Percentiles rank a stretch among this genome's conserved stretches.
Conservation (phyloP, 2,797 vertebrate species). For the Paedocypris micromegethes region DNA sequence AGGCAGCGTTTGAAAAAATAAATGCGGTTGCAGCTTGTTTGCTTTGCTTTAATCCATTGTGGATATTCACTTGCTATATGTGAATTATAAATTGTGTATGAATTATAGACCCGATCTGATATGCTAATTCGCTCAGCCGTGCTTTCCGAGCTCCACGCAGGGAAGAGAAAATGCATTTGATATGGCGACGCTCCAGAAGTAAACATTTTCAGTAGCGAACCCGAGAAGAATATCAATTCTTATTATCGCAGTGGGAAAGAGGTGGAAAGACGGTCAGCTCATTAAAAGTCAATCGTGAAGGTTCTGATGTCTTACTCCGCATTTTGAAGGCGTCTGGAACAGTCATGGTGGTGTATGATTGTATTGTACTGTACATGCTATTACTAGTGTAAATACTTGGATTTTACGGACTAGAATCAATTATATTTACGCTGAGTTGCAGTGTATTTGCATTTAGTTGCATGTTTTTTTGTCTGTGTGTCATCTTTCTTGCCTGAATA, state of each 20-base stretch:
- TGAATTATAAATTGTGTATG: slow-evolving; percentile 28
- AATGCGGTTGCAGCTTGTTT: slow-evolving; percentile 11
- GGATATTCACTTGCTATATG: slow-evolving; percentile 11
- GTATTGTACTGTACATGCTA: slow-evolving; percentile 47
- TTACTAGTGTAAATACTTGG: slow-evolving; percentile 53
- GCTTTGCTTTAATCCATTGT: slow-evolving; percentile 18
- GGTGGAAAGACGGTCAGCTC: slow-evolving; percentile 16
- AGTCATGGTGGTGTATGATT: slow-evolving; percentile 39
- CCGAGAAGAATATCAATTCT: slow-evolving; percentile 30
- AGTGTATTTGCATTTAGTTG: slow-evolving; percentile 55
- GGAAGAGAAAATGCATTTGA: slow-evolving; percentile 24
- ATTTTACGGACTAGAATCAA: slow-evolving; percentile 42
- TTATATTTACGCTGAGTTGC: slow-evolving; percentile 50
- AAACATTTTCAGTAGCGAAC: slow-evolving; percentile 34
- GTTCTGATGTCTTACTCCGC: slow-evolving; percentile 36
- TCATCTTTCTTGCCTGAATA: slow-evolving; percentile 54
- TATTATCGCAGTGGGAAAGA: slow-evolving; percentile 13
- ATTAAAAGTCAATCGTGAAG: slow-evolving; percentile 31
- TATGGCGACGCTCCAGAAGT: slow-evolving; percentile 17
- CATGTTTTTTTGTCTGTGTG: slow-evolving; percentile 56
- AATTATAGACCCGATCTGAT: slow-evolving; percentile 40
- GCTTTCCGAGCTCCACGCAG: slow-evolving; percentile 22
- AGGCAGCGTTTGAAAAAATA: slow-evolving; percentile 4
- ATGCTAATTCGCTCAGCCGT: slow-evolving; percentile 36
- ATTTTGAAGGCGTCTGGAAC: slow-evolving; percentile 27